Percentiles rank a stretch among this genome's conserved stretches.
Evolutionary conservation across 2,113 vertebrate genomes (phyloP).

Genomic region (Caranx ignobilis): DNA sequence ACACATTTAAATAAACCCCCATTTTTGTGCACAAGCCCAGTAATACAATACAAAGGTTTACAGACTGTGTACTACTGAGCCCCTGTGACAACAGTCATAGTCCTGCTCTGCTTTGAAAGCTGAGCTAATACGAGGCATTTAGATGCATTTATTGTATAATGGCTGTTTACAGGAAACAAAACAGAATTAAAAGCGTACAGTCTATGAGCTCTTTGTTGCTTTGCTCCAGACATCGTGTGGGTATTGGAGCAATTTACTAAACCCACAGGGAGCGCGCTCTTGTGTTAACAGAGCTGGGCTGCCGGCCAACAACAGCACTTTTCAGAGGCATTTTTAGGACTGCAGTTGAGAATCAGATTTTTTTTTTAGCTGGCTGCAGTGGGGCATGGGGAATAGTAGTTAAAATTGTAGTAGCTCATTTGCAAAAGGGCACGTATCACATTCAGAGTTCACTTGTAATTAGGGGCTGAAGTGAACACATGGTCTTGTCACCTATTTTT

Average conservation of each 20-base stretch:
- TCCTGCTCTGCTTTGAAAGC: background rate
- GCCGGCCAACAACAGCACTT: slow-evolving; percentile 78
- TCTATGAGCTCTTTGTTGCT: slow-evolving; percentile 47
- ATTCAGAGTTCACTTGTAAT: slow-evolving; percentile 68
- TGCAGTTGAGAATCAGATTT: slow-evolving; percentile 26
- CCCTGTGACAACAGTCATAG: background rate
- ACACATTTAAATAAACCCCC: background rate
- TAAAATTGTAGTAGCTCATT: slow-evolving; percentile 79
- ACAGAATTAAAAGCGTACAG: slow-evolving; percentile 25
- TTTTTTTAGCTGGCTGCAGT: slow-evolving; percentile 26
- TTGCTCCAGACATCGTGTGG: slow-evolving; percentile 78
- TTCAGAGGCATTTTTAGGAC: slow-evolving; percentile 60
- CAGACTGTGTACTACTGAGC: background rate
- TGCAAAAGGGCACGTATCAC: slow-evolving; percentile 72
- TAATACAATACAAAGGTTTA: background rate
- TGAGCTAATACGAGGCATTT: slow-evolving; percentile 32
- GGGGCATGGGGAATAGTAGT: slow-evolving; percentile 60
- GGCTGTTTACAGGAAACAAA: slow-evolving; percentile 46
- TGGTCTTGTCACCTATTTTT: background rate
- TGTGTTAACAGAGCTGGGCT: slow-evolving; percentile 76
- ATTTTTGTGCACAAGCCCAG: background rate
- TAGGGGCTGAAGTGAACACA: slow-evolving; percentile 32
- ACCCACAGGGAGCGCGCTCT: slow-evolving; percentile 63
- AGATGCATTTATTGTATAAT: slow-evolving; percentile 45
- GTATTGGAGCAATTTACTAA: slow-evolving; percentile 67